Base-by-base conservation (phyloP, 2,888 invertebrate species). In the Brachypterus glaber region DNA sequence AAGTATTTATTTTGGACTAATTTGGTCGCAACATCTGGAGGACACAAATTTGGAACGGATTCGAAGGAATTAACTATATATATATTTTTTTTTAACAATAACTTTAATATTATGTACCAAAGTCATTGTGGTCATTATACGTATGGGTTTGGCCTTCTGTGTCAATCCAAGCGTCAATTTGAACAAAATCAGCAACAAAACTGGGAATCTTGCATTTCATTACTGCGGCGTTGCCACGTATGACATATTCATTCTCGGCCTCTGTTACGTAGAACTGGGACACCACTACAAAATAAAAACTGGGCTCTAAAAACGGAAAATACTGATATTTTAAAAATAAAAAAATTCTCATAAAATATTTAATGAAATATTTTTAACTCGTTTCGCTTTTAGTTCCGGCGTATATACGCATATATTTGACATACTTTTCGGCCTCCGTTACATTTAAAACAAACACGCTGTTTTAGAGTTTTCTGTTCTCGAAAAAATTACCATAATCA, bases 131-230 rank as follows among this genome's bases (percentile, higher is more conserved):
- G 50, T 72, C 68, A 66, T 76, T 76, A 60, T 73, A 69, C 49
- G 53, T 57, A 70, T 76, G 67, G 71, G 74, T 72, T 60, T 74
- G 72, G 53, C 79, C 84, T 56, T 83, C 79, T 50, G 82, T 80
- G 65, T 84, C 81, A 58, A 84, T 70, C 89, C 90, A 89, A 48
- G 82, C 73, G 65, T 86, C 85, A 56, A 92, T 80, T 58, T 76
- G 74, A 54, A 93, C 86, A 70, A 89, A 91, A 72, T 92, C 91
- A 51, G 87, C 85, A 53, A 92, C 89, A 71, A 90, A 92, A 62
- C 86, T 86, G 47, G 92, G 92, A 55, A 92, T 88, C 76, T 88
- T 86, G 76, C 92, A 93, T 68, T 83, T 88, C 70, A 91, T 81
- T 57, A 92, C 82, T 42, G 89, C 91, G 47, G 89, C 80, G 70